phyloP scores from a whole-genome alignment of 2,888 invertebrate genomes.

The Torymus texanus region DNA sequence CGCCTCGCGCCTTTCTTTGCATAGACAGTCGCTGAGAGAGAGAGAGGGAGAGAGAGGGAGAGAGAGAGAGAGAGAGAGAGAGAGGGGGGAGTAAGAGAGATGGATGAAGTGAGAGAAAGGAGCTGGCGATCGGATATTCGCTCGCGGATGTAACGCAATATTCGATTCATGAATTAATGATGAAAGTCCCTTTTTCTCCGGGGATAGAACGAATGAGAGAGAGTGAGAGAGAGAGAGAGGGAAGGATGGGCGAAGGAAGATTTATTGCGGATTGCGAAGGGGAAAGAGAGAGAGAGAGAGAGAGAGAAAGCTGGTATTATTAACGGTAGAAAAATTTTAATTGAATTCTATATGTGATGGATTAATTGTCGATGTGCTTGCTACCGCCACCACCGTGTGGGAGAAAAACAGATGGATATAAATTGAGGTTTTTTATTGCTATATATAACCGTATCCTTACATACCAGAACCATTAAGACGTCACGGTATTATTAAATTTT shows the following conservation, averaged over 20 bases:
- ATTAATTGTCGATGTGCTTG: too few relatives aligned
- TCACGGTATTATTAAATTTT: too few relatives aligned
- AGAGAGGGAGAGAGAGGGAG: too few relatives aligned
- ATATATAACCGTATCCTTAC: too few relatives aligned
- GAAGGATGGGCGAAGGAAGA: not conserved
- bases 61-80: not conserved
- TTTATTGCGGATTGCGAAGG: not conserved
- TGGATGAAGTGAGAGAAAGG: slow-evolving; percentile 9
- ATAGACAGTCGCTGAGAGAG: slow-evolving; percentile 26
- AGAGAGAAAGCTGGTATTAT: not conserved
- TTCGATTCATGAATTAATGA: slow-evolving; percentile 49
- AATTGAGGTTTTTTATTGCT: too few relatives aligned
- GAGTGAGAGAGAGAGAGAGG: too few relatives aligned
- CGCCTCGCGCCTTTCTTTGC: slow-evolving; percentile 45
- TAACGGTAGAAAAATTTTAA: not conserved
- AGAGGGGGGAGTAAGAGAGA: not conserved
- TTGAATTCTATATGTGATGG: too few relatives aligned
- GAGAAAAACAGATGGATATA: too few relatives aligned
- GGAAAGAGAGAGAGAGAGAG: too few relatives aligned
- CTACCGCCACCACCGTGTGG: too few relatives aligned
- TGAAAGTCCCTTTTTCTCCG: slow-evolving; percentile 8
- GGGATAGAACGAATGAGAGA: not conserved
- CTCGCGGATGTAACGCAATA: slow-evolving; percentile 37
- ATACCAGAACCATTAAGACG: too few relatives aligned
- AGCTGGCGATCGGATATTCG: slow-evolving; percentile 12